These are phyloP conservation scores for Cephalopachus bancanus DNA, from an alignment of 2,797 vertebrate genomes.

Conservation along the genomic window DNA sequence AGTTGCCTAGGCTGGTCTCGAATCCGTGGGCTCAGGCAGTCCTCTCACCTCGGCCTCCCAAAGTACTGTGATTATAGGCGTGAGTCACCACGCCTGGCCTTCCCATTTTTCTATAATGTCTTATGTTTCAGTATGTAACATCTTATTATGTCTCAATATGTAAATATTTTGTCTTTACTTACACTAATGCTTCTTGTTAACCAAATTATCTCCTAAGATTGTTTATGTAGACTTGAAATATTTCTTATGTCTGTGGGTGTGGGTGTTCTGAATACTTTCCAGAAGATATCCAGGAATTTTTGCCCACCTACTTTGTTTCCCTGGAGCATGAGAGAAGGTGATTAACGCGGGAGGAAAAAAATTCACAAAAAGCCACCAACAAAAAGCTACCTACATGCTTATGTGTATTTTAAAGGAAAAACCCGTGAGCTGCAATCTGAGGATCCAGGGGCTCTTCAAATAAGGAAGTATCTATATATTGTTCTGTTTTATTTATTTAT, in stretches of 20 bases:
- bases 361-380: conserved; percentile 43
- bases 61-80: too few species aligned
- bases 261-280: conserved; percentile 77
- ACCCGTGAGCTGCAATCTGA: background rate
- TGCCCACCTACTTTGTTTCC: conserved; percentile 83
- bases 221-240: conserved; percentile 73
- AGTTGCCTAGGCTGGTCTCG: too few species aligned
- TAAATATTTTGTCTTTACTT: conserved; percentile 71
- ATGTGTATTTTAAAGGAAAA: conserved; percentile 47
- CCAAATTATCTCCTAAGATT: conserved; percentile 69
- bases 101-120: background rate
- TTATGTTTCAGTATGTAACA: conserved; percentile 33
- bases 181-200: conserved; percentile 70
- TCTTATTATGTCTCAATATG: conserved; percentile 46
- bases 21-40: too few species aligned
- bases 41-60: too few species aligned
- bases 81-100: background rate
- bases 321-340: conserved; percentile 76
- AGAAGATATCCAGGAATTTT: conserved; percentile 79
- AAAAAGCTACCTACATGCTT: conserved; percentile 45
- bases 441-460: background rate
- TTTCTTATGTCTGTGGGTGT: conserved; percentile 78
- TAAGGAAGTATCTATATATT: background rate
- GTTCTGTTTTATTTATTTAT: background rate
- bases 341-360: conserved; percentile 63